Conservation (phyloP, 2,888 invertebrate species). For the Orchesella flavescens region DNA sequence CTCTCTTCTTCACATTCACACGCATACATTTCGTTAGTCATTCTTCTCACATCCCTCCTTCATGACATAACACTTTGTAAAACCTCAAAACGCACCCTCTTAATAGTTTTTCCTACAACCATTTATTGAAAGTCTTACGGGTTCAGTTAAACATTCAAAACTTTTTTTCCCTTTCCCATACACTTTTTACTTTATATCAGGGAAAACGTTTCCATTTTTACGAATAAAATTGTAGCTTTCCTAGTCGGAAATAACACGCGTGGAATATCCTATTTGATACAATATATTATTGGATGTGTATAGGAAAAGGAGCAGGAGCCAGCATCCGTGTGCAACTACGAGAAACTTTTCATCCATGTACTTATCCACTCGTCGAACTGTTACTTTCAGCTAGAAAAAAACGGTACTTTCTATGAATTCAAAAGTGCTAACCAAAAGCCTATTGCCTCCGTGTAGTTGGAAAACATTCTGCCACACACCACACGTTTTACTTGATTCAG, state of each 20-base stretch:
- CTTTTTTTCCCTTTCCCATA: conserved; percentile 20
- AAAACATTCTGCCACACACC: neutral
- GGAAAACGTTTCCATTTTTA: conserved; percentile 12
- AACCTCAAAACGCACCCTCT: conserved; percentile 49
- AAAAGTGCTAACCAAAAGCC: neutral
- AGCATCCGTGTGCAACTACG: too few relatives aligned
- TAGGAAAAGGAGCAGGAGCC: too few relatives aligned
- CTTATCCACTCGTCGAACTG: neutral
- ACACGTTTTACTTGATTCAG: too few relatives aligned
- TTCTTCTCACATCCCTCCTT: conserved; percentile 60
- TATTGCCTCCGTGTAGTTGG: neutral
- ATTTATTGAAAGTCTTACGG: conserved; percentile 48
- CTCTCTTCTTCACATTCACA: conserved; percentile 2
- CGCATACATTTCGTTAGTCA: conserved; percentile 31
- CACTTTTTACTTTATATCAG: conserved; percentile 23
- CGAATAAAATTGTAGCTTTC: neutral
- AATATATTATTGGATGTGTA: too few relatives aligned
- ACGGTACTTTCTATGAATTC: neutral
- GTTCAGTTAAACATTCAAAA: conserved; percentile 28
- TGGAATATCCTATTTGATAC: too few relatives aligned
- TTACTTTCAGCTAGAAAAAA: neutral
- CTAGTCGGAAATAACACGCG: too few relatives aligned
- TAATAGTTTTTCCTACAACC: conserved; percentile 46
- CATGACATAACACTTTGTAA: conserved; percentile 58
- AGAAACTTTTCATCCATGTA: too few relatives aligned